Conservation (phyloP, 2,888 invertebrate species). For the Acholoe squamosa region DNA sequence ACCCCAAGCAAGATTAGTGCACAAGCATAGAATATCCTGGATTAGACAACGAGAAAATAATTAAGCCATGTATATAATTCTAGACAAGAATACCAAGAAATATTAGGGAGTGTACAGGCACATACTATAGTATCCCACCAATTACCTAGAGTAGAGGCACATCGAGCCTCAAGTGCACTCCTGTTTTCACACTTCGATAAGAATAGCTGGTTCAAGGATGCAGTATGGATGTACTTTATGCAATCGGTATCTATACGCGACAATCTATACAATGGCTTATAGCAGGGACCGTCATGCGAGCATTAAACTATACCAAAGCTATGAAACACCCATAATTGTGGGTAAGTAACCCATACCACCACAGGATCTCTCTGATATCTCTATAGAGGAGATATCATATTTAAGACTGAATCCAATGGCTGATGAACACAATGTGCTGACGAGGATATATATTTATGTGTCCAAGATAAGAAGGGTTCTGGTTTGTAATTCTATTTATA, state of each 20-base stretch:
- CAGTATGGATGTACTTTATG: neutral
- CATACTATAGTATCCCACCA: too few relatives aligned
- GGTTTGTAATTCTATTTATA: neutral
- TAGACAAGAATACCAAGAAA: too few relatives aligned
- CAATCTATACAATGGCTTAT: too few relatives aligned
- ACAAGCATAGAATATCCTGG: too few relatives aligned
- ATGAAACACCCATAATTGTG: neutral
- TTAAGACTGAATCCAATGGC: neutral
- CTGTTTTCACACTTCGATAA: neutral
- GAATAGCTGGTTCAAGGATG: neutral
- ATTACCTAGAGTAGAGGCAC: neutral
- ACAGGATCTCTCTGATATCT: constrained; percentile 20
- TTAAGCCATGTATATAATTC: too few relatives aligned
- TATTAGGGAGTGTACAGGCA: too few relatives aligned
- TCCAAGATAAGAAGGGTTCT: neutral
- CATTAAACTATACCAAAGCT: constrained; percentile 53
- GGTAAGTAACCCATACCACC: neutral
- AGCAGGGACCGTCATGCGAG: constrained; percentile 5
- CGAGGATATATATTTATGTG: constrained; percentile 16
- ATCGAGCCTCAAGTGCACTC: neutral
- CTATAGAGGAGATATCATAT: neutral
- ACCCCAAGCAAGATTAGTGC: too few relatives aligned
- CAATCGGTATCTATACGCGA: neutral
- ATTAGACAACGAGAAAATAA: too few relatives aligned
- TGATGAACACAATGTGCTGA: neutral